A percentile compares a stretch with the other conserved stretches of the same genome.
Evolutionary conservation across 2,797 vertebrate genomes (phyloP).

Genomic region (Sphenodon punctatus): DNA sequence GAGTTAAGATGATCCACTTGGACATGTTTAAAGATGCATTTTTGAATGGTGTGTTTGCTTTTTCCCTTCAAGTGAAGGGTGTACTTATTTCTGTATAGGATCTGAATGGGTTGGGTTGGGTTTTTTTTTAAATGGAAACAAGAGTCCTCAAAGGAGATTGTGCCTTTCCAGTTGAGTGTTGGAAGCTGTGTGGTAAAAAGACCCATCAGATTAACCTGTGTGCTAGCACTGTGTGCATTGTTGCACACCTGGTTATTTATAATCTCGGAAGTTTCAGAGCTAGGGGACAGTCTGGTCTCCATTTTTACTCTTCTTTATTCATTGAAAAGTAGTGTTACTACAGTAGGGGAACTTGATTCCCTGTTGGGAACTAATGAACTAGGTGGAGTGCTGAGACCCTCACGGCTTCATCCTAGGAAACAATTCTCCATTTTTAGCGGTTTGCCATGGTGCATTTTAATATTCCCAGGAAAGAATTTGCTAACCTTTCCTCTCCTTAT

Average conservation of each 20-base stretch:
- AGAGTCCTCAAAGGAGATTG: constrained; percentile 17
- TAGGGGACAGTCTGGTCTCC: constrained; percentile 15
- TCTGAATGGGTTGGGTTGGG: background rate
- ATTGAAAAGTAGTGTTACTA: background rate
- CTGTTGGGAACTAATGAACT: constrained; percentile 18
- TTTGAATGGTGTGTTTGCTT: constrained; percentile 58
- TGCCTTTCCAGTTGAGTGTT: constrained; percentile 33
- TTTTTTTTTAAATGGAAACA: constrained; percentile 38
- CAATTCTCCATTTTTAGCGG: no score
- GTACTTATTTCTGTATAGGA: constrained; percentile 73
- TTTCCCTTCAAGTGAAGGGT: constrained; percentile 74
- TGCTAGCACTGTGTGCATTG: background rate
- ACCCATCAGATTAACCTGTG: constrained; percentile 1
- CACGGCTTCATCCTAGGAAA: constrained; percentile 13
- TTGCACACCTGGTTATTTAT: constrained; percentile 36
- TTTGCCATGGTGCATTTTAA: background rate
- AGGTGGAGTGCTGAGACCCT: background rate
- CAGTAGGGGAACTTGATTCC: background rate
- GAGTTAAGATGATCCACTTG: constrained; percentile 57
- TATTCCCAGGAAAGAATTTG: constrained; percentile 1
- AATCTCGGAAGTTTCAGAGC: constrained; percentile 43
- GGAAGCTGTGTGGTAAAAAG: background rate
- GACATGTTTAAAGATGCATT: constrained; percentile 60
- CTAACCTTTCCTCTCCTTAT: background rate
- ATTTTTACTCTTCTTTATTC: background rate